Evolutionary conservation across 2,888 invertebrate species (phyloP), one percentile per base, ranked within the genome.

Genomic region (Coelinius sp.): DNA sequence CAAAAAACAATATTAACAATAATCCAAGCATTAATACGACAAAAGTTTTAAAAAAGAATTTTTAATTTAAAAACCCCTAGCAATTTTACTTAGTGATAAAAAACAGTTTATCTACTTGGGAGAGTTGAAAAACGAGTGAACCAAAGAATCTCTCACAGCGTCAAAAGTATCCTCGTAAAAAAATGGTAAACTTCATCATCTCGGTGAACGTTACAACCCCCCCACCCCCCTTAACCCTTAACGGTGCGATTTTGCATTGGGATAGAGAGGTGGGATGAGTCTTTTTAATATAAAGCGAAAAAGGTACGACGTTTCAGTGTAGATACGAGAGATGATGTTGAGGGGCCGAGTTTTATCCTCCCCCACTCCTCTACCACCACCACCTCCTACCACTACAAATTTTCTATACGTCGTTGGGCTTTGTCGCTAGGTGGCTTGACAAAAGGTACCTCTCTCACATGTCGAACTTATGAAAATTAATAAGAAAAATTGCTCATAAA

Each of bases 401-500:
- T 62, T 65, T 24, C 46, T 17, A 56, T 52, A 46, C 74, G 68
- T 69, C 59, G 68, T 71, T 68, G 72, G 68, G 81, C 82, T 83
- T 84, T 83, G 85, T 82, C 80, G 81, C 78, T 76, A 75, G 70
- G 68, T 71, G 68, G 76, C 76, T 24, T 35, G 35, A 59, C 59
- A 59, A 59, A 59, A 35, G 31, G 27, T 64, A 69, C 70, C 73
- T 24, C 73, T 24, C 81, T 82, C 84, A 80, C 85, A 83, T 83
- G 86, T 86, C 86, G 85, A 86, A 87, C 84, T 87, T 87, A 86
- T 84, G 86, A 87, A 86, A 87, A 87, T 87, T 87, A 87, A 87
- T 85, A 86, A 86, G 87, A 87, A 86, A 87, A 87, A 86, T 86
- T 83, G 84, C 81, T 83, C 85, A 84, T 87, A 86, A 86, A 87